Base-by-base conservation (phyloP, 92 coral and sea anemone genomes). In the Nematostella vectensis region DNA sequence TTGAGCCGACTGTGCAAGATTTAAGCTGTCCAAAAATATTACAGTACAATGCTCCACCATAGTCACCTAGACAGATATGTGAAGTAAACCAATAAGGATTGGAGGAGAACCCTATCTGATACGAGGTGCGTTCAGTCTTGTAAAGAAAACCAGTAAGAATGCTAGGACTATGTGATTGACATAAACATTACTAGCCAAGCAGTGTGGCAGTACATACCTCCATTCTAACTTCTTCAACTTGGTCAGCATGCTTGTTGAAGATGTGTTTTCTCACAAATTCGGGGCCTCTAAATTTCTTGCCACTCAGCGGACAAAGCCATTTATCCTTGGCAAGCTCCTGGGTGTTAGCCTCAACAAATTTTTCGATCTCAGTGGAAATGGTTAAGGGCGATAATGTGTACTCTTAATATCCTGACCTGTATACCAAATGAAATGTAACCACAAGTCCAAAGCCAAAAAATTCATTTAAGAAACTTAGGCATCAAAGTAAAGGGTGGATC, bases 281-380 rank as follows among this genome's bases (percentile, higher is more conserved):
- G 17, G 97, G 97, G 12, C 97, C 97, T 29, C 97, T 75, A 65
- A 89, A 89, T 48, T 89, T 89, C 71, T 89, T 89, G 12, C 97
- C 97, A 61, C 97, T 89, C 55, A 89, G 67, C 1, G 97, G 97
- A 57, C 97, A 89, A 47, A 89, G 68, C 97, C 97, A 89, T 50
- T 89, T 89, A 61, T 89, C 97, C 64, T 86, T 89, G 0, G 95
- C 95, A 28, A 85, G 67, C 77, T 89, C 97, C 47, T 89, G 91
- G 1, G 97, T 86, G 79, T 89, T 89, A 8, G 91, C 97, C 57
- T 81, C 95, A 12, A 89, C 83, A 61, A 89, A 85, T 79, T 86
- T 89, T 44, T 86, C 95, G 38, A 79, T 75, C 73, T 89, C 97
- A 87, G 75, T 89, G 29, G 53, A 55, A 15, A 81, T 11, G 49